Conservation (phyloP, 2,888 invertebrate species). For the Standfussiana lucernea region DNA sequence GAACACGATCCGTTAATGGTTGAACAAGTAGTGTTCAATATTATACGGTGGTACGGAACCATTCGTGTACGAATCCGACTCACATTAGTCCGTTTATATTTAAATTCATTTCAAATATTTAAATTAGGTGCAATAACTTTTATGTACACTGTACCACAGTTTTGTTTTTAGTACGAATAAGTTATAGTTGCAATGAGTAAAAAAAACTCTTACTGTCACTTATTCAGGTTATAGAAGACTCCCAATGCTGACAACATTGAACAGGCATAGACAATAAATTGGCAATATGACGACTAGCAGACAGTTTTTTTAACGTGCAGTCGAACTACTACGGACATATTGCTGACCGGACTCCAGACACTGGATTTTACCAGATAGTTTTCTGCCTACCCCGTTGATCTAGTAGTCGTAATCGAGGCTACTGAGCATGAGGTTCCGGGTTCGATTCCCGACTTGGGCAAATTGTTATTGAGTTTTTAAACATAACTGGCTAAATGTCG, state of each 20-base stretch:
- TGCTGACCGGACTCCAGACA: not conserved
- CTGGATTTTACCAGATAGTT: too few relatives aligned
- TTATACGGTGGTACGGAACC: not conserved
- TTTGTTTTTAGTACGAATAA: slow-evolving; percentile 13
- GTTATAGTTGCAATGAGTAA: not conserved
- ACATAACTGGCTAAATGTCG: not conserved
- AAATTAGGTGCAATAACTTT: slow-evolving; percentile 64
- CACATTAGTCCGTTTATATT: not conserved
- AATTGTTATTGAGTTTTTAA: not conserved
- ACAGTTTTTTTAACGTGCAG: not conserved
- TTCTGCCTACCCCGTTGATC: too few relatives aligned
- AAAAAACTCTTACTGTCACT: not conserved
- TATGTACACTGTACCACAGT: slow-evolving; percentile 32
- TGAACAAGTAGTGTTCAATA: not conserved
- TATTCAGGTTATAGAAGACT: not conserved
- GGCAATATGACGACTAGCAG: not conserved
- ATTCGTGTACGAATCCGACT: not conserved
- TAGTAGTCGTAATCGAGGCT: too few relatives aligned
- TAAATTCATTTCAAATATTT: slow-evolving; percentile 65
- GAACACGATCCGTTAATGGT: too few relatives aligned
- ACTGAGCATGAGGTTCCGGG: too few relatives aligned
- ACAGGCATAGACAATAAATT: not conserved
- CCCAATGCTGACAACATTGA: not conserved
- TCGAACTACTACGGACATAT: not conserved
- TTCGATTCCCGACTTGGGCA: too few relatives aligned